Base-by-base conservation (phyloP, 2,113 vertebrate species). In the Rhinoderma darwinii region DNA sequence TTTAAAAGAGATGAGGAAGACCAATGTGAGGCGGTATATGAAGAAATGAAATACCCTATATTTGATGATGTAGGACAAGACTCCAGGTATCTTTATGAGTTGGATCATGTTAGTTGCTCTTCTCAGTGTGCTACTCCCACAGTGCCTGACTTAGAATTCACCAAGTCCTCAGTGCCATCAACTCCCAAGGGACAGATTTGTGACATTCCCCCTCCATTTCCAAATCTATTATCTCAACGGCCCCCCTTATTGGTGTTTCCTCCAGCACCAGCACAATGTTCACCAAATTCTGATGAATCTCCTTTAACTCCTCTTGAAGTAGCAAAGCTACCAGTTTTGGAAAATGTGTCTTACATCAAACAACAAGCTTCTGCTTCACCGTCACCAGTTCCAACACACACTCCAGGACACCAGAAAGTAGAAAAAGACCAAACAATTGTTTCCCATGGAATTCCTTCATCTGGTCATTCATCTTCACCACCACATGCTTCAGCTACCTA, bases 11-110 rank as follows among this genome's bases (percentile, higher is more conserved):
- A 97, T 0, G 94, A 95, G 0, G 96, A 97, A 0, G 97, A 99
- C 90, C 97, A 96, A 94, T 96, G 94, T 0, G 98, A 99, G 92
- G 95, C 96, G 0, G 98, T 99, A 72, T 99, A 99, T 0, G 98
- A 99, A 90, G 98, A 99, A 91, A 99, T 99, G 98, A 99, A 98
- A 79, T 99, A 97, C 84, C 96, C 97, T 1, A 93, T 95, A 84
- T 93, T 96, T 72, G 97, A 99, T 80, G 98, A 99, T 50, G 89
- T 95, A 66, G 92, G 94, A 86, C 95, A 95, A 86, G 97, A 97
- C 44, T 82, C 93, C 50, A 94, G 93, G 73, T 92, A 90, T 68
- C 90, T 91, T 59, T 93, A 91, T 91, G 94, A 95, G 86, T 89
- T 93, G 25, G 97, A 98, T 88, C 96, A 94, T 73, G 93, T 96